These are phyloP conservation scores for Maconellicoccus hirsutus DNA, from an alignment of 1,140 invertebrate species.

Conservation along the genomic window DNA sequence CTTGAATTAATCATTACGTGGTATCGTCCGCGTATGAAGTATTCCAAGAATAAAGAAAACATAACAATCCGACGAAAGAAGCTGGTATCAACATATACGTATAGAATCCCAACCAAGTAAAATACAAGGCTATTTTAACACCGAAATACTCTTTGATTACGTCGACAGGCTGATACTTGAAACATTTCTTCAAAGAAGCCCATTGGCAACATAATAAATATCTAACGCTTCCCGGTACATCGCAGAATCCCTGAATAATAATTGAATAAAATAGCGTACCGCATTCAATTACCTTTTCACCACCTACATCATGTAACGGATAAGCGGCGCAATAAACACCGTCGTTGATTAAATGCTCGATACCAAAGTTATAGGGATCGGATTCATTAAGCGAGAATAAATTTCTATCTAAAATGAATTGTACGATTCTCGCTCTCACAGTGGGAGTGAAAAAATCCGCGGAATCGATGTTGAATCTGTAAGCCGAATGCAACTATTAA, in stretches of 20 bases:
- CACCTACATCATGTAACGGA: conserved; percentile 78
- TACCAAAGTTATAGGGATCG: conserved; percentile 69
- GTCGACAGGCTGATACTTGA: conserved; percentile 78
- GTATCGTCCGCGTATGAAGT: conserved; percentile 45
- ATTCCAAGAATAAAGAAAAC: conserved; percentile 65
- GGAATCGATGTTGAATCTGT: conserved; percentile 60
- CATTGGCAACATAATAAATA: conserved; percentile 71
- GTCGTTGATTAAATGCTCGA: conserved; percentile 66
- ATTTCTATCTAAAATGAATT: conserved; percentile 83
- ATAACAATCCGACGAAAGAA: conserved; percentile 66
- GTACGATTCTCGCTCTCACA: conserved; percentile 72
- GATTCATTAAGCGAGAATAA: conserved; percentile 51
- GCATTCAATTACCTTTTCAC: neutral
- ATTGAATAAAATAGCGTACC: neutral
- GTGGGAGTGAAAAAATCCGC: conserved; percentile 77
- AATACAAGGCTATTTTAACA: conserved; percentile 85
- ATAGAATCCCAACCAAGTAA: conserved; percentile 95
- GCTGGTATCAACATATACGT: conserved; percentile 82
- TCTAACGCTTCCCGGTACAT: conserved; percentile 32
- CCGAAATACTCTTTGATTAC: conserved; percentile 81
- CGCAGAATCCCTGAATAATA: conserved; percentile 2
- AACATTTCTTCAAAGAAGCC: conserved; percentile 66
- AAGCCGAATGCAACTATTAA: neutral
- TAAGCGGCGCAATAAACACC: conserved; percentile 70
- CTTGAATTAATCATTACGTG: conserved; percentile 24